These are phyloP conservation scores for Phyllotis vaccarum DNA, from an alignment of 2,797 vertebrate species.

Conservation along the genomic window DNA sequence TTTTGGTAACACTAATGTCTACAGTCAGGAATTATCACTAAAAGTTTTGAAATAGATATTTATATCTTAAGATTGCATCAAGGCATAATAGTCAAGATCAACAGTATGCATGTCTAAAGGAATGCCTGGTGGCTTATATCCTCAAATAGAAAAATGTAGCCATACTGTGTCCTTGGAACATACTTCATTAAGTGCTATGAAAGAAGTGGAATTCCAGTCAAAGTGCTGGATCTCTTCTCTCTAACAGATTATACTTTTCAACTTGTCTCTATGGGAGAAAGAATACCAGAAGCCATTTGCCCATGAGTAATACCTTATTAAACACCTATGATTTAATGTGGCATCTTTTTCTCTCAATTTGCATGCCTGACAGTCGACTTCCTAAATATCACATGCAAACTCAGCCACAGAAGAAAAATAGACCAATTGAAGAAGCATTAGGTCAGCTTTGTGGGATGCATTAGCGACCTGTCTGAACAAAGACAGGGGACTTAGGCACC, in stretches of 20 bases:
- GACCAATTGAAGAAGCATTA: slow-evolving; percentile 71
- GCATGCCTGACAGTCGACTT: slow-evolving; percentile 80
- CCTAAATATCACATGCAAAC: slow-evolving; percentile 77
- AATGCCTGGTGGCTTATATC: background rate
- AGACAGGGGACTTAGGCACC: slow-evolving; percentile 68
- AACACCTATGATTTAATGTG: slow-evolving; percentile 79
- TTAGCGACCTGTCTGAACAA: slow-evolving; percentile 50
- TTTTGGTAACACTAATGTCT: slow-evolving; percentile 20
- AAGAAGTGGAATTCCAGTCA: slow-evolving; percentile 44
- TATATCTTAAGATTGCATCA: background rate
- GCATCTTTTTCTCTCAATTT: slow-evolving; percentile 78
- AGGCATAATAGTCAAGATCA: background rate
- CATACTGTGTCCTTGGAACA: background rate
- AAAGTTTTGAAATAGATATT: slow-evolving; percentile 47
- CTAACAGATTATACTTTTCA: slow-evolving; percentile 67
- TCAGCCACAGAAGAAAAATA: slow-evolving; percentile 75
- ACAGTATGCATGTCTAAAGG: background rate
- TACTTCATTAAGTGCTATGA: slow-evolving; percentile 7
- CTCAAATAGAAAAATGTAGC: slow-evolving; percentile 31
- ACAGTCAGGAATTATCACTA: background rate
- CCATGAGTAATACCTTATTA: slow-evolving; percentile 79
- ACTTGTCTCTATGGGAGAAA: slow-evolving; percentile 33
- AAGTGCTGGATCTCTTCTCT: slow-evolving; percentile 54
- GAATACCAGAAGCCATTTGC: slow-evolving; percentile 72
- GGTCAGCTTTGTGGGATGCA: slow-evolving; percentile 74